Evolutionary conservation across 2,888 invertebrate species (phyloP).

Genomic region (Microplitis manilae): DNA sequence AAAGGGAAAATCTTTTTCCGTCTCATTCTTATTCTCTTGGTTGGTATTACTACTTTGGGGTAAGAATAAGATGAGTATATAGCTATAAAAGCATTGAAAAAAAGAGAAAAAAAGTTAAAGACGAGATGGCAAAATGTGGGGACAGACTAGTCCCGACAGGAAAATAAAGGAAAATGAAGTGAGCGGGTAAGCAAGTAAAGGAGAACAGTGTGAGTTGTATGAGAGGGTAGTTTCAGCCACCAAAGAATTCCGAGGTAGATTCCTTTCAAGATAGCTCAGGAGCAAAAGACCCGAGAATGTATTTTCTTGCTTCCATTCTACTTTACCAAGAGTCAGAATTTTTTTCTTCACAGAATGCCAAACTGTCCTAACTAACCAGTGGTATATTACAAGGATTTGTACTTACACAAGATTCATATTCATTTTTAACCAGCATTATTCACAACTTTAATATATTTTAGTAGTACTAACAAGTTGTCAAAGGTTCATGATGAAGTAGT

Average conservation of each 20-base stretch:
- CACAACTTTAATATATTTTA: neutral
- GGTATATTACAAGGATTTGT: neutral
- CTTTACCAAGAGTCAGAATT: neutral
- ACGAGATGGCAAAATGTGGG: conserved; percentile 38
- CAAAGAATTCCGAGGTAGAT: conserved; percentile 55
- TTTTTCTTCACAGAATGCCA: neutral
- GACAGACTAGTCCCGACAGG: conserved; percentile 47
- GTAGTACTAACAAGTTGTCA: neutral
- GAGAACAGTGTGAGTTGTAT: conserved; percentile 42
- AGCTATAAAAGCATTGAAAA: conserved; percentile 41
- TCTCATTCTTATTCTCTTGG: conserved; percentile 37
- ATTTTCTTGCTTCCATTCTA: neutral
- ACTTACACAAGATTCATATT: neutral
- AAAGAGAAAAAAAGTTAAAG: conserved; percentile 47
- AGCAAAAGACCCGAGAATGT: neutral
- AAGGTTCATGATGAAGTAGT: conserved; percentile 23
- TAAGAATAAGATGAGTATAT: conserved; percentile 31
- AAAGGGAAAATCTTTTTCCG: conserved; percentile 39
- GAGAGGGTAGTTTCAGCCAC: conserved; percentile 50
- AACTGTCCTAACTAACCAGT: neutral
- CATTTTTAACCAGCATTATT: neutral
- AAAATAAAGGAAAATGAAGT: conserved; percentile 51
- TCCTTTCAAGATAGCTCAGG: neutral
- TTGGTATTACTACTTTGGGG: conserved; percentile 18
- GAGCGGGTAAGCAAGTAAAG: conserved; percentile 31